Evolutionary conservation across 2,888 invertebrate species (phyloP), one percentile per base, ranked within the genome.

Genomic region (Branchellion lobata): DNA sequence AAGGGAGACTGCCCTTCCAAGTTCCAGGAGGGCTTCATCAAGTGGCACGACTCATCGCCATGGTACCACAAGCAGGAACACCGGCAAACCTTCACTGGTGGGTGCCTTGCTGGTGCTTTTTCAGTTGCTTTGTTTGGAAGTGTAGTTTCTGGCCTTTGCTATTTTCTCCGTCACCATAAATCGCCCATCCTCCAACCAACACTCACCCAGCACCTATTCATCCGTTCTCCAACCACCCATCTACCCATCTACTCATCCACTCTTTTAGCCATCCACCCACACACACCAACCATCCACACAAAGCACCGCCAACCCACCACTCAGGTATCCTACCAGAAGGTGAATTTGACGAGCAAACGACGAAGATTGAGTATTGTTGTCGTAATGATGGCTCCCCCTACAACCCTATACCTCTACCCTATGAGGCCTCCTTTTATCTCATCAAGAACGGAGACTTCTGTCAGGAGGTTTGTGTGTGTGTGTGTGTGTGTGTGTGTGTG

Each of bases 11-110:
- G 83, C 78, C 83, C 83, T 0, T 14, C 40, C 18, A 81, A 80
- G 18, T 83, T 83, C 76, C 57, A 81, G 29, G 57, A 80, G 5
- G 83, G 83, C 33, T 82, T 80, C 79, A 81, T 83, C 1, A 81
- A 81, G 29, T 83, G 83, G 83, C 83, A 83, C 57, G 83, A 83
- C 78, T 81, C 82, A 8, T 79, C 82, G 21, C 81, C 82, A 5
- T 82, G 71, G 74, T 77, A 77, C 65, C 47, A 61, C 5, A 77
- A 77, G 18, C 53, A 77, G 31, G 77, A 77, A 3, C 77, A 77
- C 24, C 53, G 40, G 36, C 77, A 77, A 36, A 77, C 27, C 18
- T 77, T 65, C 34, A 65, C 31, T 31, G 77, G 77, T 77, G 11
- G 1, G 0, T 29, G 33, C 27, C n/a, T n/a, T n/a, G n/a, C n/a